Base-by-base conservation (phyloP, 1,140 invertebrate genomes). In the Colletes gigas region DNA sequence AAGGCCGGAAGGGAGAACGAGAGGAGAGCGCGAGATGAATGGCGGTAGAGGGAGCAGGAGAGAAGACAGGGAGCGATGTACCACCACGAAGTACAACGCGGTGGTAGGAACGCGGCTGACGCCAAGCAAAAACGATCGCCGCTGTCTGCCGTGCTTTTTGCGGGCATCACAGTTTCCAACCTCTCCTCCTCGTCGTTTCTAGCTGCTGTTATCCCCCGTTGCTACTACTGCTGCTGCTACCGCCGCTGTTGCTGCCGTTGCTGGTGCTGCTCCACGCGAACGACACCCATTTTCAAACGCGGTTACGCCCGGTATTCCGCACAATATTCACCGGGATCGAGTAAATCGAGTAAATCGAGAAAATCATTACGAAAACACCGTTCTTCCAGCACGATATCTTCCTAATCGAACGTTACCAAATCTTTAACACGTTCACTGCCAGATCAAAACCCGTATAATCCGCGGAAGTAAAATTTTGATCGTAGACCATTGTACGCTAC, bases 101-200 rank as follows among this genome's bases (percentile, higher is more conserved):
- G 91, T 89, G 91, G 91, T 91, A 92, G 91, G 90, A 92, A 92
- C 92, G 92, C 92, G 93, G 93, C 93, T 93, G 93, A 94, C 92
- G 92, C 92, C 88, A 88, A 89, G 91, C 93, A 94, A 94, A 94
- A 94, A 94, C 92, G 88, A 90, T 92, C 90, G 91, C 89, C 91
- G 93, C 92, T 93, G 93, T 93, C 93, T 93, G 93, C 91, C 91
- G 91, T 91, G 93, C 92, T 93, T 93, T 93, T 93, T 93, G 93
- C 88, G 88, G 88, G 87, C 91, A 92, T 92, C 92, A 87, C 91
- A 92, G 92, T 93, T 92, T 92, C 92, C 92, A 93, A 92, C 92
- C 90, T 90, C 87, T 87, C 84, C 81, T 87, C 77, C 77, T 83
- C 63, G 69, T 76, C 85, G 84, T 86, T 87, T 87, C 85, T 86